phyloP scores from a whole-genome alignment of 2,113 vertebrate genomes.

The Microcebus griseorufus region DNA sequence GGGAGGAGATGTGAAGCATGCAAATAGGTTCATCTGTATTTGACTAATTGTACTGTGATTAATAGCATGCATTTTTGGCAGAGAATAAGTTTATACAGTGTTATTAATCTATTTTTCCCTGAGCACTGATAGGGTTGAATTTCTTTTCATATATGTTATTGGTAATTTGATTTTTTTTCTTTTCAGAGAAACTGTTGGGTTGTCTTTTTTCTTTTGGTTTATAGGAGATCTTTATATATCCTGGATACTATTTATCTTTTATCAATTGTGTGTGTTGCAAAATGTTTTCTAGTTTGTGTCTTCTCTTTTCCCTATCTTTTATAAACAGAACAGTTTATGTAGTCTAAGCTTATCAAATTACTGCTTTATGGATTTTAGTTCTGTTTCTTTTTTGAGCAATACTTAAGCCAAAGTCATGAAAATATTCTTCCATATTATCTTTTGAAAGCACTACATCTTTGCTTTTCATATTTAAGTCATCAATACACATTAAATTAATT shows the following conservation, averaged over 20 bases:
- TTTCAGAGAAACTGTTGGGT: neutral
- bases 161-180: neutral
- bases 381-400: neutral
- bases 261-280: neutral
- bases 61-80: constrained; percentile 22
- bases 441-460: neutral
- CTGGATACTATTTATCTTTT: neutral
- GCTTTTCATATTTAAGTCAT: neutral
- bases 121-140: neutral
- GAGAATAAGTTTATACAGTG: neutral
- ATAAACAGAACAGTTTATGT: neutral
- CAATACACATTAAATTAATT: neutral
- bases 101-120: constrained; percentile 10
- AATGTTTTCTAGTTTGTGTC: neutral
- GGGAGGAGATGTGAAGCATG: neutral
- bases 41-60: neutral
- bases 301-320: neutral
- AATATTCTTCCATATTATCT: neutral
- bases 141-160: constrained; percentile 8
- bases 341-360: neutral
- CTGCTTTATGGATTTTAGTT: neutral
- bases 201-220: neutral
- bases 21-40: neutral
- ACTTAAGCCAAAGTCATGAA: neutral
- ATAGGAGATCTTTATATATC: neutral